Evolutionary conservation across 2,888 invertebrate species (phyloP).

Genomic region (Chrysolina americana): DNA sequence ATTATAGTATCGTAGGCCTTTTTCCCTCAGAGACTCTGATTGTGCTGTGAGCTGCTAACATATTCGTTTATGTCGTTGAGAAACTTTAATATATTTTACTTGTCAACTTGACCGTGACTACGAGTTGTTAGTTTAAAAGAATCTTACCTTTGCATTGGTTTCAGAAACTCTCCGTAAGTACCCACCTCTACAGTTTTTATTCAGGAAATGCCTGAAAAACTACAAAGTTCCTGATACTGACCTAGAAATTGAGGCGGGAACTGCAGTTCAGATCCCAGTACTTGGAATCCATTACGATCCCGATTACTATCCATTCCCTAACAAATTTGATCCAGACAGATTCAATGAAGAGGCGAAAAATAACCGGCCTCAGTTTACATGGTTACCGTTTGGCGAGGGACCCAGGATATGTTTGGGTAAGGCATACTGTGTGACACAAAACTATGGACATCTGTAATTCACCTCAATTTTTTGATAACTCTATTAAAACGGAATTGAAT

Average conservation of each 20-base stretch:
- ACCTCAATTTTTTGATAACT: too few relatives aligned
- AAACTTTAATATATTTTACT: too few relatives aligned
- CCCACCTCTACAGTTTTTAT: constrained; percentile 38
- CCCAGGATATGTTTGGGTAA: constrained; percentile 43
- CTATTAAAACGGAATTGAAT: too few relatives aligned
- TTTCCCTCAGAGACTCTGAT: too few relatives aligned
- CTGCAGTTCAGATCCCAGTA: constrained; percentile 35
- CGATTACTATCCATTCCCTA: constrained; percentile 43
- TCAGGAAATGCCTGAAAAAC: constrained; percentile 39
- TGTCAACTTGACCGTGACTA: too few relatives aligned
- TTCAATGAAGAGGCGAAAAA: constrained; percentile 43
- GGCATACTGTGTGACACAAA: too few relatives aligned
- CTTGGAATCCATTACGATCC: constrained; percentile 41
- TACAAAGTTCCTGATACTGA: constrained; percentile 45
- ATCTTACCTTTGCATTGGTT: too few relatives aligned
- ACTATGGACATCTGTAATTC: too few relatives aligned
- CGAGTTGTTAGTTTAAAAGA: too few relatives aligned
- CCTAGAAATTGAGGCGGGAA: constrained; percentile 40
- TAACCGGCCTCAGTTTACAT: constrained; percentile 30
- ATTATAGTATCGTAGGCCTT: too few relatives aligned
- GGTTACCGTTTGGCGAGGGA: constrained; percentile 39
- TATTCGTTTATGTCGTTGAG: too few relatives aligned
- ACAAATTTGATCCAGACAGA: constrained; percentile 47
- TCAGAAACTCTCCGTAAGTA: constrained; percentile 46
- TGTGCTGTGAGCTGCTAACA: too few relatives aligned